Evolutionary conservation across 2,797 vertebrate genomes (phyloP), one percentile per base, ranked within the genome.

Genomic region (Dromococcyx pavoninus): DNA sequence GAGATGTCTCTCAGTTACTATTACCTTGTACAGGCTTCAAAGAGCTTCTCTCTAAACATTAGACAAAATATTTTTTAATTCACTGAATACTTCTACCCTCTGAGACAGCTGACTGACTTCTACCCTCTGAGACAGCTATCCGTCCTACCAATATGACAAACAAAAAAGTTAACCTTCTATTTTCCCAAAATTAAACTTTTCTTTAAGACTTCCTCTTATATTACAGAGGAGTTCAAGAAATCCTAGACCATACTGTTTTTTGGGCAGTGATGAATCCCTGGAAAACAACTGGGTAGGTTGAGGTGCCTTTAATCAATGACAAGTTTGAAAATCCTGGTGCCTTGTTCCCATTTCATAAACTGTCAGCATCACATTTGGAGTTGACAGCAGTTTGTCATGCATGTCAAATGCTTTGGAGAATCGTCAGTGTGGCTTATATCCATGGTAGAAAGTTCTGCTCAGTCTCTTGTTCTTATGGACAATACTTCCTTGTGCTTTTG

Each of bases 401-500:
- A 1, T 10, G 0, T 50, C 60, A 76, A 24, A 11, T 27, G 7
- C 19, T 62, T 58, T 46, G 75, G 37, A 22, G 28, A 67, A 28
- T 30, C 64, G n/a, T 58, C 32, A 32, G 33, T 19, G 11, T 5
- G 27, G 17, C 13, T 64, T 78, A 25, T 7, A 17, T 35, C 44
- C 7, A 7, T 24, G 17, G 23, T 17, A 71, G 21, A 44, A 79
- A 23, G 8, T 41, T 62, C 67, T 66, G 32, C 18, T 86, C 32
- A 71, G 53, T 32, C 13, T 46, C 53, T 66, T 37, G 25, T 23
- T 32, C 27, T 24, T 46, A 7, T 0, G 17, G 56, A 35, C 56
- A 33, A 2, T 13, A 6, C 13, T 48, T 22, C 25, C 17, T 32
- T 50, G 17, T 71, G n/a, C 9, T 25, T 7, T 0, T 33, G 13